Base-by-base conservation (phyloP, 2,113 vertebrate species). In the Eleginops maclovinus region DNA sequence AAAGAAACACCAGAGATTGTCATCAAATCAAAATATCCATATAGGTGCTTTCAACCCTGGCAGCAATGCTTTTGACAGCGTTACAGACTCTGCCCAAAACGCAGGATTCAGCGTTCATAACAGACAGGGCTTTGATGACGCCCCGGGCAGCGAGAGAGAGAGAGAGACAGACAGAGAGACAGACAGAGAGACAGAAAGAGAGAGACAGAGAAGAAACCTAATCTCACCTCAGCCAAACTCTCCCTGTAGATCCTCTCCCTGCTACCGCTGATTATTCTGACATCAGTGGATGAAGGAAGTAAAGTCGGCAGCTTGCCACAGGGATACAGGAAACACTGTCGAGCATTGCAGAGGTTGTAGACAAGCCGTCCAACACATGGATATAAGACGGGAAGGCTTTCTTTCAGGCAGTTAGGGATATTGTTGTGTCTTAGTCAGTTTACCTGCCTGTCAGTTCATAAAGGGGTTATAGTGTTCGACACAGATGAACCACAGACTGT, bases 211-310 rank as follows among this genome's bases (percentile, higher is more conserved):
- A 71, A 44, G 65, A 75, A 83, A 62, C 49, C 77, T 64, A 53
- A 81, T 86, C 75, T 76, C 50, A 82, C 72, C 55, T 79, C 68
- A 55, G 55, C 46, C 70, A 78, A 72, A 74, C 47, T 75, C 72
- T 62, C 78, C 51, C 72, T 63, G 54, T 53, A 74, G 46, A 81
- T 75, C 44, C 36, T 63, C 16, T 55, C 53, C 21, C 53, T 60
- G 66, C 55, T 87, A 10, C 60, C 50, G 44, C 51, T 59, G 76
- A 77, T 81, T 86, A 62, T 55, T 83, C 67, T 70, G 67, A 86
- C 65, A 79, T 71, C 69, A 65, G 16, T 70, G 21, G 62, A 26
- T 67, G 55, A 63, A 59, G 43, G 43, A 47, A 59, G 36, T 73
- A 14, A 76, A 83, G 74, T 31, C 13, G 46, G 72, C 84, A 85